Evolutionary conservation across 2,113 vertebrate species (phyloP).

Genomic region (Glaucomys volans): DNA sequence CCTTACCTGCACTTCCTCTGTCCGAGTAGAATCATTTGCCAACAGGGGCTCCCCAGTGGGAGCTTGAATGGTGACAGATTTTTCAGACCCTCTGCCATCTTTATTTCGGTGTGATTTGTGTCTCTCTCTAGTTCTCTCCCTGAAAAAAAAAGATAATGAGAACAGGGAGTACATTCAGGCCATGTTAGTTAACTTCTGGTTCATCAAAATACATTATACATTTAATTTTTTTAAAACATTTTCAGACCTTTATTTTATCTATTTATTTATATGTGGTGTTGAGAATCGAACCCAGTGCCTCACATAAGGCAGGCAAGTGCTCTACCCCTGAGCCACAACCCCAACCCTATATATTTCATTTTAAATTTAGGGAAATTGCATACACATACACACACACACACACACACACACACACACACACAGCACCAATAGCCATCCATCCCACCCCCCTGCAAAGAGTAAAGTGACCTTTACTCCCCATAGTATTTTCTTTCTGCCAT

Average conservation of each 20-base stretch:
- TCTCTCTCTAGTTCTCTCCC: conserved; percentile 93
- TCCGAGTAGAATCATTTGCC: conserved; percentile 89
- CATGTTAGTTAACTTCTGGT: background rate
- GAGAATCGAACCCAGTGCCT: too few relatives aligned
- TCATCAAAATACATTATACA: background rate
- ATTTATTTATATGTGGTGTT: too few relatives aligned
- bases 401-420: background rate
- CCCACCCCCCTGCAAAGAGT: background rate
- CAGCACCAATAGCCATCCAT: background rate
- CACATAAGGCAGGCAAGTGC: too few relatives aligned
- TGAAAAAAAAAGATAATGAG: conserved; percentile 67
- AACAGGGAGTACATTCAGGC: background rate
- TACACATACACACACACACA: rapidly evolving
- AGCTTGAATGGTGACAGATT: conserved; percentile 96
- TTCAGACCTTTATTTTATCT: too few relatives aligned
- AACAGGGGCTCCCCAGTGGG: conserved; percentile 92
- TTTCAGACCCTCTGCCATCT: conserved; percentile 95
- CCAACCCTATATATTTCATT: conserved; percentile 1
- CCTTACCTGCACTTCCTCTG: conserved; percentile 93
- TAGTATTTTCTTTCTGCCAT: background rate
- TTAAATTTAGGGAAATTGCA: conserved; percentile 24
- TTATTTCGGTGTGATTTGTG: conserved; percentile 94
- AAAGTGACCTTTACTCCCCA: background rate
- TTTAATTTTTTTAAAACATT: conserved; percentile 30
- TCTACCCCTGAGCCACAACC: too few relatives aligned